Base-by-base conservation (phyloP, 2,888 invertebrate species). In the Scaptodrosophila latifasciaeformis region DNA sequence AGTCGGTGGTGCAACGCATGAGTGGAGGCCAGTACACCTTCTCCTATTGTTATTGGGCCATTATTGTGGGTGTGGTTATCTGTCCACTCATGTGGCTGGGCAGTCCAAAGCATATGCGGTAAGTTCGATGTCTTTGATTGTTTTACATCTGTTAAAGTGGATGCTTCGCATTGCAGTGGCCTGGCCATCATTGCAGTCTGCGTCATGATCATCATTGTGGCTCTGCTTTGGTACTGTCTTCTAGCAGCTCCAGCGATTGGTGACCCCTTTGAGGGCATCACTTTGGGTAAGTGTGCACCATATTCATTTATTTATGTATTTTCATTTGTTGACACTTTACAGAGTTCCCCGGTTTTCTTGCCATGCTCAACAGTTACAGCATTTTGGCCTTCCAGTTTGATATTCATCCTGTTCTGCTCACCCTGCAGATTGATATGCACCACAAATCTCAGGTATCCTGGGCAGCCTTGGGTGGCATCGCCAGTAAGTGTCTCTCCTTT, bases 61-160 rank as follows among this genome's bases (percentile, higher is more conserved):
- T 95, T 17, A 86, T 96, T 13, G 88, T 96, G 1, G 94, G 93
- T 0, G 80, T 91, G 1, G 82, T 92, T 47, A 88, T 96, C 17
- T 92, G 93, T 64, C 96, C 96, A 0, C 85, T 95, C 47, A 91
- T 94, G 89, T 96, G 95, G 95, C 89, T 96, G 4, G 96, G 95
- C 44, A 95, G 95, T 59, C 96, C 96, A 0, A 95, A 95, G 84
- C 95, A 96, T 81, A 95, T 96, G 92, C 95, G 95, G 96, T 95
- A 86, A 89, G 88, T 12, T 9, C n/a, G n/a, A n/a, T n/a, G 21
- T 40, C 17, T 3, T n/a, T n/a, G n/a, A n/a, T n/a, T n/a, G n/a
- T n/a, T n/a, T n/a, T n/a, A n/a, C n/a, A n/a, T n/a, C n/a, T n/a
- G n/a, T n/a, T n/a, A n/a, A n/a, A n/a, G n/a, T n/a, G n/a, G n/a